Conservation (phyloP, 1,140 invertebrate genomes). For the Wasmannia auropunctata region DNA sequence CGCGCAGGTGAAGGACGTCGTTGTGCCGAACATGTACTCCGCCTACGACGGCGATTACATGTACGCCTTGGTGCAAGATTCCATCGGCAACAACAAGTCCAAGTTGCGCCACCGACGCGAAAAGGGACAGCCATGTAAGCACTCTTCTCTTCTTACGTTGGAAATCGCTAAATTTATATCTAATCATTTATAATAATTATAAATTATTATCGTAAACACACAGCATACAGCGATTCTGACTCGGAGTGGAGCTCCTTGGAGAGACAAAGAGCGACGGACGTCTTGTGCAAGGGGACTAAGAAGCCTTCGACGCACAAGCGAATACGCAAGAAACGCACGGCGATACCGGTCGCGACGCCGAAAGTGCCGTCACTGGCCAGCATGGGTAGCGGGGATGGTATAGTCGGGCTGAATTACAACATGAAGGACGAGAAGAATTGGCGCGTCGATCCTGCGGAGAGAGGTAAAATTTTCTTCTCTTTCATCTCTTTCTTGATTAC, state of each 20-base stretch:
- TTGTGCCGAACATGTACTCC: conserved; percentile 87
- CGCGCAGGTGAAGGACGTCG: conserved; percentile 88
- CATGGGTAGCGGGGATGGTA: conserved; percentile 81
- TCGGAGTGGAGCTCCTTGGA: conserved; percentile 94
- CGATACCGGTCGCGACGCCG: conserved; percentile 94
- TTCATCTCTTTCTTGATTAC: neutral
- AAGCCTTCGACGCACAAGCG: conserved; percentile 92
- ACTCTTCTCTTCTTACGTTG: conserved; percentile 30
- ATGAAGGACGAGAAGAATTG: conserved; percentile 83
- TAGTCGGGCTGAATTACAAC: conserved; percentile 80
- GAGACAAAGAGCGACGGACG: conserved; percentile 88
- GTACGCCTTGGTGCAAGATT: conserved; percentile 88
- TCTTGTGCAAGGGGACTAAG: conserved; percentile 88
- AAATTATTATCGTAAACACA: neutral
- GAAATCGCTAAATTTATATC: neutral
- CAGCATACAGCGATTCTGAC: conserved; percentile 94
- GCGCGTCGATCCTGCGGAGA: conserved; percentile 80
- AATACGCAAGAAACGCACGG: conserved; percentile 90
- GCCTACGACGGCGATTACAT: conserved; percentile 87
- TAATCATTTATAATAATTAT: neutral
- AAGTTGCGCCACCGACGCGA: conserved; percentile 87
- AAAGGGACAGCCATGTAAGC: conserved; percentile 88
- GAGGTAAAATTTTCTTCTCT: conserved; percentile 74
- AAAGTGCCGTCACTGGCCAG: conserved; percentile 88
- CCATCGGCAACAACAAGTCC: conserved; percentile 87